Evolutionary conservation across 2,797 vertebrate genomes (phyloP).

Genomic region (Pangasius sanitwongsei): DNA sequence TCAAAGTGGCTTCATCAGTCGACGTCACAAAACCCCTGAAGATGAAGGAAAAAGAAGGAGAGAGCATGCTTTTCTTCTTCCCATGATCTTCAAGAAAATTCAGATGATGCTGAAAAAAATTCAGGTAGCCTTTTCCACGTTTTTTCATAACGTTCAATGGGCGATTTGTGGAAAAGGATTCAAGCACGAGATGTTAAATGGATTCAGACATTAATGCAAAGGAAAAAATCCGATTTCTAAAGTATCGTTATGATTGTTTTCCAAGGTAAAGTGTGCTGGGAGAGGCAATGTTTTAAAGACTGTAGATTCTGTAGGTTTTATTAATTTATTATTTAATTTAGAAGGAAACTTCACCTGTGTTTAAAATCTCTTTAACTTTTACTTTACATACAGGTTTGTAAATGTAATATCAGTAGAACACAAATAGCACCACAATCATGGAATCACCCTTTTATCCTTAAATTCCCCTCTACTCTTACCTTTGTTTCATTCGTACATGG

Average conservation of each 20-base stretch:
- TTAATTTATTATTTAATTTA: too few species aligned
- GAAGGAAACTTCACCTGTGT: background rate
- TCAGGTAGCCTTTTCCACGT: background rate
- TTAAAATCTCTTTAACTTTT: background rate
- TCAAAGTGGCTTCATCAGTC: background rate
- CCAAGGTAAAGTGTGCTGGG: background rate
- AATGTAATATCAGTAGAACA: background rate
- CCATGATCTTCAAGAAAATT: background rate
- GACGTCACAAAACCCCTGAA: background rate
- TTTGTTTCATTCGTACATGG: background rate
- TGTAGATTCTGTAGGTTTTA: background rate
- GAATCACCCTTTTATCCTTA: background rate
- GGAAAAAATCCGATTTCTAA: background rate
- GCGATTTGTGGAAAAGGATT: too few species aligned
- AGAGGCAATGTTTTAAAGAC: background rate
- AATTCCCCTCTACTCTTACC: background rate
- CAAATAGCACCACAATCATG: background rate
- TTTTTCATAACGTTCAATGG: background rate
- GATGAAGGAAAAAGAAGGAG: background rate
- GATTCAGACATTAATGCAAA: background rate
- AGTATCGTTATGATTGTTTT: background rate
- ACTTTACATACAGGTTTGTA: background rate
- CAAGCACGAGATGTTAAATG: background rate
- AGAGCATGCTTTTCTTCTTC: background rate
- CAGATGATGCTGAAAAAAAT: background rate